Evolutionary conservation across 2,888 invertebrate genomes (phyloP).

Genomic region (Lottia gigantea): DNA sequence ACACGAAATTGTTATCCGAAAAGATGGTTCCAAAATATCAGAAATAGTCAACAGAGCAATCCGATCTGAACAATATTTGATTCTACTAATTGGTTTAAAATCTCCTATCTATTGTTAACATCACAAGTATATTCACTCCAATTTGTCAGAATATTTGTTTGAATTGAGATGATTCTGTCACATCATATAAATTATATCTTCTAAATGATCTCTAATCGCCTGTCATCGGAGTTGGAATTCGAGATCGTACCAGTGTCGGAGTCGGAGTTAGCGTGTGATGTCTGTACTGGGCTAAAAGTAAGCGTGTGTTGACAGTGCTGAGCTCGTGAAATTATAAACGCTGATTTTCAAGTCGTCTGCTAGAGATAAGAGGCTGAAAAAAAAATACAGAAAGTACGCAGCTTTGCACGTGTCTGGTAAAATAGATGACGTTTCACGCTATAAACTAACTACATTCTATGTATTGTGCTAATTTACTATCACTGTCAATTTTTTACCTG

Average conservation of each 20-base stretch:
- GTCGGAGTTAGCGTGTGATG: not conserved
- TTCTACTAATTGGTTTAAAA: too few relatives aligned
- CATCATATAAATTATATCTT: too few relatives aligned
- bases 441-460: not conserved
- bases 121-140: not conserved
- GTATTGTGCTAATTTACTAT: too few relatives aligned
- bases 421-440: not conserved
- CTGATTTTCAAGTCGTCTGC: not conserved
- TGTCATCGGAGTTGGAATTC: not conserved
- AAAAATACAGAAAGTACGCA: not conserved
- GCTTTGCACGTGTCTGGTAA: not conserved
- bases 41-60: too few relatives aligned
- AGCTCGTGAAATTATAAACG: conserved; percentile 4
- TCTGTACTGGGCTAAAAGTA: not conserved
- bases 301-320: not conserved
- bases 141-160: not conserved
- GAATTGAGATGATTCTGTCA: too few relatives aligned
- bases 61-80: too few relatives aligned
- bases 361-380: not conserved
- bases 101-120: not conserved
- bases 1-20: too few relatives aligned
- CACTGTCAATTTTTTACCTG: not conserved
- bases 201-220: too few relatives aligned
- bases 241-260: not conserved
- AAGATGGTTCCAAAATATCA: too few relatives aligned